A percentile compares a stretch with the other conserved stretches of the same genome.
These are phyloP conservation scores for Cotesia vestalis DNA, from an alignment of 1,140 invertebrate species.

Conservation along the genomic window DNA sequence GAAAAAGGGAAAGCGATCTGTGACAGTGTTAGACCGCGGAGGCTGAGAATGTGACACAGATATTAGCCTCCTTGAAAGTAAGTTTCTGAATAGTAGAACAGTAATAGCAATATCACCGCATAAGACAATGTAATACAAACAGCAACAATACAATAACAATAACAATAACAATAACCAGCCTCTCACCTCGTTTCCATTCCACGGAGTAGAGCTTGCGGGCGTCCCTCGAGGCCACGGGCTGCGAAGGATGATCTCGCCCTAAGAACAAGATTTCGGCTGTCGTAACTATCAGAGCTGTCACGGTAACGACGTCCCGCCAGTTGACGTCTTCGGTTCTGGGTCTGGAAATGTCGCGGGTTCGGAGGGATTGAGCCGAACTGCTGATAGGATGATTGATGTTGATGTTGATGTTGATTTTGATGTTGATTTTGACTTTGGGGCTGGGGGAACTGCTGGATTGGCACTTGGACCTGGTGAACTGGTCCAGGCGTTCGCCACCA, in stretches of 20 bases:
- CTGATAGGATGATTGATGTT: not conserved
- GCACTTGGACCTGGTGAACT: slow-evolving; percentile 44
- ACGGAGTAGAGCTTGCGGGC: slow-evolving; percentile 38
- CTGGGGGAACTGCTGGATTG: slow-evolving; percentile 16
- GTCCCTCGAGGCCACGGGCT: slow-evolving; percentile 22
- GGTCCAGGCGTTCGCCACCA: slow-evolving; percentile 53
- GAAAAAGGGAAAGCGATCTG: not conserved
- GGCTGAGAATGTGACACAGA: slow-evolving; percentile 1
- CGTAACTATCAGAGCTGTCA: not conserved
- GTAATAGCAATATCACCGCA: no score
- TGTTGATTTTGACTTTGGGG: not conserved
- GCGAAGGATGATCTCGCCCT: slow-evolving; percentile 15
- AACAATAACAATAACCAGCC: not conserved
- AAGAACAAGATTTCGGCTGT: slow-evolving; percentile 6
- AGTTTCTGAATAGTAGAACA: not conserved
- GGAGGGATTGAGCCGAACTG: not conserved
- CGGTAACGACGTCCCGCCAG: slow-evolving; percentile 25
- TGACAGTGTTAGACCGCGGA: not conserved
- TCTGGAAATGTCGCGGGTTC: not conserved
- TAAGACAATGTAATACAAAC: no score
- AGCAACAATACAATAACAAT: no score
- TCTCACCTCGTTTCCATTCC: slow-evolving; percentile 63
- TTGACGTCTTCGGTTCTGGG: slow-evolving; percentile 17
- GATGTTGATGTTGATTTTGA: slow-evolving; percentile 5
- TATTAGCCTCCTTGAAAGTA: slow-evolving; percentile 16